These are phyloP conservation scores for Antechinus flavipes DNA, from an alignment of 2,113 vertebrate genomes.

Conservation along the genomic window DNA sequence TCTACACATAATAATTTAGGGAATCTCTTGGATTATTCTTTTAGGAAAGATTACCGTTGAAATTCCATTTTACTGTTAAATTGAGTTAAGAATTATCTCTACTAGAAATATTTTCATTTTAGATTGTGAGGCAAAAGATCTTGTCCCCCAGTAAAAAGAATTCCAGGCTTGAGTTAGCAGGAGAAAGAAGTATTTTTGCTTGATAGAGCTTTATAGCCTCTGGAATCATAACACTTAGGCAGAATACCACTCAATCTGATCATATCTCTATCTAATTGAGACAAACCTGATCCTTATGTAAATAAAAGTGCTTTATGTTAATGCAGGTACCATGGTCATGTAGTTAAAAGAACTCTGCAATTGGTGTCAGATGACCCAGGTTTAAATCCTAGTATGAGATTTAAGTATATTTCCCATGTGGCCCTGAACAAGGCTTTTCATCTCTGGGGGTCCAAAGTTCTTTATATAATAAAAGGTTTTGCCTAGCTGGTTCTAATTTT, in stretches of 20 bases:
- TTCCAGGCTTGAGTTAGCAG: neutral
- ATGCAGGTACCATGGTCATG: neutral
- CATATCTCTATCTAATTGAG: neutral
- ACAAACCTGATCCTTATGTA: neutral
- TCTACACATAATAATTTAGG: neutral
- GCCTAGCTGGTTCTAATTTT: neutral
- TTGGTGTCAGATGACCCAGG: neutral
- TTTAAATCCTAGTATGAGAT: neutral
- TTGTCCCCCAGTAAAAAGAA: neutral
- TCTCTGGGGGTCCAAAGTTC: neutral
- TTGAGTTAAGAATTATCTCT: neutral
- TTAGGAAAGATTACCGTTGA: neutral
- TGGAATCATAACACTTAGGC: neutral
- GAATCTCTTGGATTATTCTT: neutral
- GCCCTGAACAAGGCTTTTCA: neutral
- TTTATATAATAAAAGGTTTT: neutral
- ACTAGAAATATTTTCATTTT: neutral
- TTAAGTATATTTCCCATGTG: neutral
- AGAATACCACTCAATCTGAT: neutral
- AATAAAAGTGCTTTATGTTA: neutral
- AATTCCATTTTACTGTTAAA: neutral
- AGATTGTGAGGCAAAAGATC: neutral
- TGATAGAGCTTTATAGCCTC: neutral
- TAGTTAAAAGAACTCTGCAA: neutral
- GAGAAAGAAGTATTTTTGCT: neutral